A percentile compares a stretch with the other conserved stretches of the same genome.
Conservation (phyloP, 2,797 vertebrate species). For the Tokudaia tokunoshimensis region DNA sequence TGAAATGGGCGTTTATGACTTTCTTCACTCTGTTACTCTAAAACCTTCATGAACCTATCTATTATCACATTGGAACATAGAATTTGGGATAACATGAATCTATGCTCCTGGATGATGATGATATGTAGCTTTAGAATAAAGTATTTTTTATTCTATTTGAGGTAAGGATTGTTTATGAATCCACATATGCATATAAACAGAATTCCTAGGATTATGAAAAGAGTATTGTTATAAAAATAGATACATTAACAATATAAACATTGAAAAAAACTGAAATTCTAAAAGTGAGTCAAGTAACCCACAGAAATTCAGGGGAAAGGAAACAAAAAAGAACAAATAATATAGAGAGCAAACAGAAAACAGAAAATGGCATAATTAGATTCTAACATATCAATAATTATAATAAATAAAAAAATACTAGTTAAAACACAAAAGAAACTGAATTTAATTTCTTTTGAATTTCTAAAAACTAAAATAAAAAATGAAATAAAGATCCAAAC, state of each 20-base stretch:
- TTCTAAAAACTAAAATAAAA: neutral
- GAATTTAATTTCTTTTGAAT: slow-evolving; percentile 36
- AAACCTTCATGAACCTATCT: neutral
- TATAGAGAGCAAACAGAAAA: neutral
- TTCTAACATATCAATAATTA: neutral
- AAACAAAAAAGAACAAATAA: neutral
- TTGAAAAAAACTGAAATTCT: neutral
- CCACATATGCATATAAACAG: neutral
- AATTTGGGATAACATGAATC: neutral
- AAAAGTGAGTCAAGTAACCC: neutral
- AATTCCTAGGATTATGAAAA: neutral
- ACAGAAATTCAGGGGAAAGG: neutral
- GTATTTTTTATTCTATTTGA: neutral
- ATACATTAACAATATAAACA: neutral
- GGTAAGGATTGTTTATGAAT: neutral
- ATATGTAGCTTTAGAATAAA: neutral
- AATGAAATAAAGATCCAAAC: neutral
- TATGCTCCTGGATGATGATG: neutral
- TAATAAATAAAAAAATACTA: slow-evolving; percentile 14
- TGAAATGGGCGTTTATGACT: neutral
- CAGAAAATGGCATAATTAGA: neutral
- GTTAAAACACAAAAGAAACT: slow-evolving; percentile 24
- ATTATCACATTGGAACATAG: neutral
- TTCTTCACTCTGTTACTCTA: neutral
- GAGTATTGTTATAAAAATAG: neutral